These are phyloP conservation scores for Anguilla rostrata DNA, from an alignment of 2,113 vertebrate genomes.

Conservation along the genomic window DNA sequence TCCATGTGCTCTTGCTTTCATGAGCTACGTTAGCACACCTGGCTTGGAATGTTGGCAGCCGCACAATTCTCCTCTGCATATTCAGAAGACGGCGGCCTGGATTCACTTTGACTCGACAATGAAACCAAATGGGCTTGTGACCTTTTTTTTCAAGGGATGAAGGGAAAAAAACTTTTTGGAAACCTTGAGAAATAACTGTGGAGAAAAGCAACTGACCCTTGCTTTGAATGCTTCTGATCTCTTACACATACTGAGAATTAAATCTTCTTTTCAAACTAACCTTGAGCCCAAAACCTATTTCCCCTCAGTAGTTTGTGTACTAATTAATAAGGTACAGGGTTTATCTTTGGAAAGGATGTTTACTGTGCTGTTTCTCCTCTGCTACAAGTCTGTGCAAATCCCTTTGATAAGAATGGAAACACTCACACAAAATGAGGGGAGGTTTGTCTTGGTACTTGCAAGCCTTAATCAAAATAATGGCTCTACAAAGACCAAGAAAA, in stretches of 20 bases:
- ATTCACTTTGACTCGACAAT: background rate
- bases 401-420: conserved; percentile 26
- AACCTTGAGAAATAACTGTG: background rate
- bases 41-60: conserved; percentile 28
- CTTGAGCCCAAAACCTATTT: conserved; percentile 31
- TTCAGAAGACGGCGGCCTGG: background rate
- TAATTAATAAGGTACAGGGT: conserved; percentile 34
- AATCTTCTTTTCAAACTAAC: conserved; percentile 36
- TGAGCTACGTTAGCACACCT: conserved; percentile 16
- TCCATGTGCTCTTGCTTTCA: conserved; percentile 9
- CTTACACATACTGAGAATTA: conserved; percentile 28
- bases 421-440: conserved; percentile 39
- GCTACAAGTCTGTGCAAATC: conserved; percentile 18
- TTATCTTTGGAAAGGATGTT: conserved; percentile 33
- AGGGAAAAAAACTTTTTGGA: background rate
- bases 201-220: background rate
- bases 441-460: conserved; percentile 17
- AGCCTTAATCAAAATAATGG: conserved; percentile 4
- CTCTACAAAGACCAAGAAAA: background rate
- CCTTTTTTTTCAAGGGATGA: background rate
- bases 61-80: conserved; percentile 22
- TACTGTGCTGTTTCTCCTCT: conserved; percentile 39
- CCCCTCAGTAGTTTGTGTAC: conserved; percentile 24
- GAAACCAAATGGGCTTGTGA: no score
- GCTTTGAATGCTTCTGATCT: conserved; percentile 9